Percentiles rank a stretch among this genome's conserved stretches.
phyloP scores from a whole-genome alignment of 2,888 invertebrate species.

The Strigamia transsilvanica region DNA sequence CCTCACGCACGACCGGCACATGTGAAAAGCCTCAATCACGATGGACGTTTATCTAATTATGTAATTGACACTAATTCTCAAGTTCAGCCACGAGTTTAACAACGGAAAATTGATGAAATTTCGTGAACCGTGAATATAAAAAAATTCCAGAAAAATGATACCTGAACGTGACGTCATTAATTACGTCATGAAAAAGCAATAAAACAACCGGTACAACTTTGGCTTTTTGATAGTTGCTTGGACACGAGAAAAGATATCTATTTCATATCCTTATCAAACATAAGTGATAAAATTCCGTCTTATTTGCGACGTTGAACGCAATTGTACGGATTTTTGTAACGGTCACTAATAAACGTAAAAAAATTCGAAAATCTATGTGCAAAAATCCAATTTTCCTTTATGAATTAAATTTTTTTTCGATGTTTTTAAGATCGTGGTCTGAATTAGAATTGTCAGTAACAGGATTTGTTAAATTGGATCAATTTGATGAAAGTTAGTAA shows the following conservation, averaged over 20 bases:
- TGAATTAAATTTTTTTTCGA: too few species aligned
- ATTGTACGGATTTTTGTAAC: too few species aligned
- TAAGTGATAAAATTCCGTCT: not conserved
- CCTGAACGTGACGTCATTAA: not conserved
- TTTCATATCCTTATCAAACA: not conserved
- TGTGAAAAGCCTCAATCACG: conserved; percentile 10
- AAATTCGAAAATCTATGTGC: too few species aligned
- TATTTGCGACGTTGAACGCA: too few species aligned
- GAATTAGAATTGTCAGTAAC: too few species aligned
- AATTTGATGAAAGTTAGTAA: too few species aligned
- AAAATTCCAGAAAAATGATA: not conserved
- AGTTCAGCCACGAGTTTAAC: not conserved
- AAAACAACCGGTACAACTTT: conserved; percentile 22
- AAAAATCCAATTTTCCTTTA: too few species aligned
- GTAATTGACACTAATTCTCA: not conserved
- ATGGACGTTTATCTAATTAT: not conserved
- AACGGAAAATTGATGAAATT: not conserved
- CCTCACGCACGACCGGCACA: not conserved
- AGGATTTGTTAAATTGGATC: too few species aligned
- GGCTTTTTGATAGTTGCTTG: conserved; percentile 1
- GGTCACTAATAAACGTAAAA: too few species aligned
- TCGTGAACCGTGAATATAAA: not conserved
- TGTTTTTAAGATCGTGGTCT: too few species aligned
- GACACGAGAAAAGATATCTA: not conserved
- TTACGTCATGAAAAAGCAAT: conserved; percentile 2